These are phyloP conservation scores for Drosophila athabasca DNA, from an alignment of 1,140 invertebrate genomes.

Conservation along the genomic window DNA sequence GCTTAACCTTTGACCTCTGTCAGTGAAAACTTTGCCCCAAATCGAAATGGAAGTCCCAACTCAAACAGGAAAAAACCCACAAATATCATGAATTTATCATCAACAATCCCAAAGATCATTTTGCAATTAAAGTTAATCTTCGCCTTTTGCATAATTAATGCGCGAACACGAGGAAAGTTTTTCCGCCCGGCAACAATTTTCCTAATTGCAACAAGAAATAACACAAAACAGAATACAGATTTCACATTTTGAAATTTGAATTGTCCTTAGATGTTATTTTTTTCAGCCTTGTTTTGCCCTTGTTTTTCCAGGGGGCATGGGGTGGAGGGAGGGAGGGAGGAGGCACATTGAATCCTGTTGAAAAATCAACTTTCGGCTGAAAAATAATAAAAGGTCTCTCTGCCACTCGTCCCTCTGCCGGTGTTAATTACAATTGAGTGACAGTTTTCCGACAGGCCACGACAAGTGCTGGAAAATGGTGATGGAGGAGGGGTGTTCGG, in stretches of 20 bases:
- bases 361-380: conserved; percentile 62
- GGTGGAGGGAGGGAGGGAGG: too few species aligned
- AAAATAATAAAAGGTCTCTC: conserved; percentile 62
- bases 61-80: conserved; percentile 33
- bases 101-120: conserved; percentile 29
- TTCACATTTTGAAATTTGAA: conserved; percentile 60
- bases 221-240: conserved; percentile 22
- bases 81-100: conserved; percentile 50
- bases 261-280: conserved; percentile 50
- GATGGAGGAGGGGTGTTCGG: not conserved
- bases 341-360: conserved; percentile 16
- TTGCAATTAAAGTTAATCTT: conserved; percentile 67
- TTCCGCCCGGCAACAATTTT: conserved; percentile 21
- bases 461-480: conserved; percentile 19
- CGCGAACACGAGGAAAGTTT: conserved; percentile 3
- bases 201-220: conserved; percentile 58
- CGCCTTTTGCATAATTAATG: conserved; percentile 63
- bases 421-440: conserved; percentile 82
- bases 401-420: conserved; percentile 53
- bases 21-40: not conserved
- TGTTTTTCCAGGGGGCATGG: conserved; percentile 3
- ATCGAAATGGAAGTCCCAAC: conserved; percentile 1
- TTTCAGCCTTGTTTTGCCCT: conserved; percentile 5
- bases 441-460: conserved; percentile 79
- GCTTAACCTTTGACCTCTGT: conserved; percentile 40